Conservation (phyloP, 2,888 invertebrate species). For the Tethea ocularis region DNA sequence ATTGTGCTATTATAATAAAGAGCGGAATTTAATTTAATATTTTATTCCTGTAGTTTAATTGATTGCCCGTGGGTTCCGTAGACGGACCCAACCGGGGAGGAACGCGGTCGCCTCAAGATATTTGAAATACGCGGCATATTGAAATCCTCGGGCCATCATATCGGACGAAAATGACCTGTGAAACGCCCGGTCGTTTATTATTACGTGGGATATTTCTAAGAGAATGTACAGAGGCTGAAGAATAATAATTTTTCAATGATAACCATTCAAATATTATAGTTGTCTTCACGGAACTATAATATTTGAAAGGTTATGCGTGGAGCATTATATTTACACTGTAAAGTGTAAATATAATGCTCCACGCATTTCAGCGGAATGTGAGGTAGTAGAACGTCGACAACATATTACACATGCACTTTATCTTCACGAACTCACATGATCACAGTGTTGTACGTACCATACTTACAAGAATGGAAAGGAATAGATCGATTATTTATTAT, state of each 20-base stretch:
- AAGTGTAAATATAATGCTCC: not conserved
- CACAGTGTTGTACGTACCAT: not conserved
- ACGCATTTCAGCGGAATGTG: not conserved
- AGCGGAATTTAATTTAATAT: conserved; percentile 54
- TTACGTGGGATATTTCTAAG: conserved; percentile 53
- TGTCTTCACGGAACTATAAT: not conserved
- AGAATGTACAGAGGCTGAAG: conserved; percentile 20
- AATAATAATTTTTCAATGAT: not conserved
- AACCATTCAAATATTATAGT: not conserved
- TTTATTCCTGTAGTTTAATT: conserved; percentile 69
- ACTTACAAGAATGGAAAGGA: conserved; percentile 2
- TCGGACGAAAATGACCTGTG: conserved; percentile 66
- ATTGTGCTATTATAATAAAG: conserved; percentile 23
- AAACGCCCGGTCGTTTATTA: conserved; percentile 44
- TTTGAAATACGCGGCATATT: conserved; percentile 79
- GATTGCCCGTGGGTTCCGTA: conserved; percentile 55
- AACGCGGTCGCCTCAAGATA: conserved; percentile 62
- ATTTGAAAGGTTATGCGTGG: too few species aligned
- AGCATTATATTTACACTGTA: too few species aligned
- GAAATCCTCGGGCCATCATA: conserved; percentile 71
- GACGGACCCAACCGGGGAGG: conserved; percentile 45
- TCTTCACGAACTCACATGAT: not conserved
- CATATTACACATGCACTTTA: not conserved
- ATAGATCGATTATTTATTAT: conserved; percentile 33
- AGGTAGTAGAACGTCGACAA: not conserved